A percentile compares a stretch with the other conserved stretches of the same genome.
Conservation (phyloP, 2,888 invertebrate genomes). For the Tineola bisselliella region DNA sequence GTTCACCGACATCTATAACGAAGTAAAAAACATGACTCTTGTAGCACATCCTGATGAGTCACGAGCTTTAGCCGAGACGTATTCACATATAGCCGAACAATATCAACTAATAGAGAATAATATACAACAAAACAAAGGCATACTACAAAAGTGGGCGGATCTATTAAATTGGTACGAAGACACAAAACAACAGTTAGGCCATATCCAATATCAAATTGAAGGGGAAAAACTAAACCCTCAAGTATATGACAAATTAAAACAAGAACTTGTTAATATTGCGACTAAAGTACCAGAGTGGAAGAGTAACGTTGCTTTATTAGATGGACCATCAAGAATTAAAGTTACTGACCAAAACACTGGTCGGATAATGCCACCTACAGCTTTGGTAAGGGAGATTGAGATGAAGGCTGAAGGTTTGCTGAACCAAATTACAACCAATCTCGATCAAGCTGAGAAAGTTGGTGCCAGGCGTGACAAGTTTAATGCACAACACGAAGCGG, state of each 20-base stretch:
- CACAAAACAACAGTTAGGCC: constrained; percentile 79
- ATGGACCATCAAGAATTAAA: constrained; percentile 73
- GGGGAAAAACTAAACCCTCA: constrained; percentile 76
- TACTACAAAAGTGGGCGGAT: constrained; percentile 85
- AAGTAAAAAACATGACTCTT: constrained; percentile 80
- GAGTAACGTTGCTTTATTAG: constrained; percentile 72
- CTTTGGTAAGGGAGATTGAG: constrained; percentile 78
- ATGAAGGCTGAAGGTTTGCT: constrained; percentile 74
- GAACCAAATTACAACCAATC: constrained; percentile 72
- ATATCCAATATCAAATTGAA: constrained; percentile 82
- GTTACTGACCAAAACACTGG: constrained; percentile 77
- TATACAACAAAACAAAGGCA: constrained; percentile 76
- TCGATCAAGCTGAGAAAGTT: constrained; percentile 75
- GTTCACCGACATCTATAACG: constrained; percentile 81
- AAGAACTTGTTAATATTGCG: constrained; percentile 75
- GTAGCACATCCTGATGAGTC: constrained; percentile 79
- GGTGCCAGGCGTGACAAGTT: constrained; percentile 83
- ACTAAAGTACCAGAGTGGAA: constrained; percentile 77
- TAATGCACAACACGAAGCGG: constrained; percentile 74
- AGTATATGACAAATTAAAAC: constrained; percentile 74
- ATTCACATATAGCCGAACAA: constrained; percentile 77
- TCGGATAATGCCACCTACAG: constrained; percentile 76
- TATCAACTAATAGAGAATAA: constrained; percentile 81
- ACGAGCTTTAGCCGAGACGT: constrained; percentile 76
- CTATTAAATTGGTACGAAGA: constrained; percentile 84